Evolutionary conservation across 2,797 vertebrate species (phyloP).

Genomic region (Oophaga sylvatica): DNA sequence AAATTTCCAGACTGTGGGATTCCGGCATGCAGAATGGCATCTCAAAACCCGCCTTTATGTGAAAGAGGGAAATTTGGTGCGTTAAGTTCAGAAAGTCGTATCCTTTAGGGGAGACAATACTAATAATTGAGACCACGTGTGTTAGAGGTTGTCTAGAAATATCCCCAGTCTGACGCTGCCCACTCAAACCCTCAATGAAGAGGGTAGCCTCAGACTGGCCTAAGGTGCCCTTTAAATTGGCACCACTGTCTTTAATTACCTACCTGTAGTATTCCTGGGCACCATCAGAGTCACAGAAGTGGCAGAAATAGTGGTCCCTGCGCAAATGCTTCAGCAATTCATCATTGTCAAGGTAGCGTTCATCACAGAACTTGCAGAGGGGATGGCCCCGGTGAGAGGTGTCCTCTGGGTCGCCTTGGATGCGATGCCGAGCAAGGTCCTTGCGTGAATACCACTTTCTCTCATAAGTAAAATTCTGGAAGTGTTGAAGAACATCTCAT

Average conservation of each 20-base stretch:
- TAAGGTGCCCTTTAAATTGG: too few species aligned
- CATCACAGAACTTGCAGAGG: constrained; percentile 96
- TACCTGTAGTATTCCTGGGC: constrained; percentile 98
- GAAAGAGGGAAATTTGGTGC: too few species aligned
- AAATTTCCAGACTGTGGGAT: too few species aligned
- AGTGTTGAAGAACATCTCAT: neutral
- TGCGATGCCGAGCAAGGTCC: constrained; percentile 93
- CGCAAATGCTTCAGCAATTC: constrained; percentile 94
- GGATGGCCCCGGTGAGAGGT: constrained; percentile 96
- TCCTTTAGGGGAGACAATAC: too few species aligned
- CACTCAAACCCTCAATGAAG: too few species aligned
- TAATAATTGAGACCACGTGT: too few species aligned
- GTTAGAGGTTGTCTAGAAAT: too few species aligned
- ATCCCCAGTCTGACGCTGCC: too few species aligned
- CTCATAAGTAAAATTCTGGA: constrained; percentile 91
- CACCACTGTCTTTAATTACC: neutral
- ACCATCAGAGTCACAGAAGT: constrained; percentile 95
- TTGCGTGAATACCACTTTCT: constrained; percentile 96
- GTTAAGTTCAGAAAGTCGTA: too few species aligned
- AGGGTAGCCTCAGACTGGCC: too few species aligned
- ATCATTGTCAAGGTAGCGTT: constrained; percentile 95
- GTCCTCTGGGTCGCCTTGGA: constrained; percentile 93
- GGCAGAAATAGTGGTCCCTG: constrained; percentile 96
- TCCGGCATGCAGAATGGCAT: too few species aligned
- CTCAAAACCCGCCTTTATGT: too few species aligned